Percentiles rank a stretch among this genome's conserved stretches.
phyloP scores from a whole-genome alignment of 2,113 vertebrate species.

The Bombycilla garrulus region DNA sequence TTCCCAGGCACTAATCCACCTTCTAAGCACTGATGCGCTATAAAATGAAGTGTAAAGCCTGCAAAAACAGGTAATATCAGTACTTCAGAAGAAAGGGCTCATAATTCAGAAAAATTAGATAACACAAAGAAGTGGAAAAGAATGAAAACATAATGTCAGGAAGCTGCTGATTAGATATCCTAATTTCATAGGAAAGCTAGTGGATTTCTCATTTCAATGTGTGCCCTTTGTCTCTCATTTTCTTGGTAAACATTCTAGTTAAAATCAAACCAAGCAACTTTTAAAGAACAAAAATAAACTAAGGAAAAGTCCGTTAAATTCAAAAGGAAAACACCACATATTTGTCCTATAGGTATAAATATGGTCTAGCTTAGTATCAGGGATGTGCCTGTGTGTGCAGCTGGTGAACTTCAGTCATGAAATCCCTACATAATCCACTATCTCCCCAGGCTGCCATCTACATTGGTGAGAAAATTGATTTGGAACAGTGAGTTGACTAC shows the following conservation, averaged over 20 bases:
- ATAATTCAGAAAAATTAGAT: neutral
- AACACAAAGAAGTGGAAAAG: neutral
- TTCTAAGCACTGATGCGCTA: neutral
- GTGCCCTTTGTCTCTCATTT: neutral
- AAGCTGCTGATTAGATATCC: neutral
- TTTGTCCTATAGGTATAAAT: neutral
- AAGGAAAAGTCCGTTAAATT: neutral
- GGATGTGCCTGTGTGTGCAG: no score
- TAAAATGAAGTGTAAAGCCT: neutral
- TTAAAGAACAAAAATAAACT: neutral
- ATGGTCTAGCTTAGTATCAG: neutral
- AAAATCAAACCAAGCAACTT: neutral
- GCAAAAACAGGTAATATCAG: neutral
- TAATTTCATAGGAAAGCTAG: neutral
- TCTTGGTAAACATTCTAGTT: neutral
- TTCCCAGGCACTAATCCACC: neutral
- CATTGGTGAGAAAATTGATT: neutral
- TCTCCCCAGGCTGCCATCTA: neutral
- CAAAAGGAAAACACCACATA: neutral
- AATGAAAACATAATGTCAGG: neutral
- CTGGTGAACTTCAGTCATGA: neutral
- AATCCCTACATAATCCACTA: neutral
- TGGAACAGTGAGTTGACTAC: neutral
- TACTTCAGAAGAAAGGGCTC: neutral
- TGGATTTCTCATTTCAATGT: neutral